A percentile compares a stretch with the other conserved stretches of the same genome.
These are phyloP conservation scores for Drosophila antonietae DNA, from an alignment of 2,888 invertebrate genomes.

Conservation along the genomic window DNA sequence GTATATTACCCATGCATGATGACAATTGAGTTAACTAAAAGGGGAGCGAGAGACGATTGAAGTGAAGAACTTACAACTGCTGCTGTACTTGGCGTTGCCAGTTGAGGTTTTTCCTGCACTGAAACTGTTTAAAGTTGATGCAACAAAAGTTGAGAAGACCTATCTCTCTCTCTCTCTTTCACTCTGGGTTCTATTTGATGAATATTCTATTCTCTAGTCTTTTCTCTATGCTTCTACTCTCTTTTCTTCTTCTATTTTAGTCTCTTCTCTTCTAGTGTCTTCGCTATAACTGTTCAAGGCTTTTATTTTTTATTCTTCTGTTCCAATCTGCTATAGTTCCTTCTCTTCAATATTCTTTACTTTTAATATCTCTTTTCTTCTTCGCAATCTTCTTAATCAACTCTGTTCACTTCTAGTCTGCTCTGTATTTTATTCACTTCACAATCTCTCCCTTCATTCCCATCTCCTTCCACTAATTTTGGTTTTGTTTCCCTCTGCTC, in stretches of 20 bases:
- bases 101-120: constrained; percentile 9
- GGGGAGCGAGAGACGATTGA: neutral
- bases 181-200: neutral
- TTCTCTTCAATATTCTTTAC: neutral
- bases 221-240: too few relatives aligned
- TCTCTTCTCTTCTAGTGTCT: neutral
- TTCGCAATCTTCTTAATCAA: neutral
- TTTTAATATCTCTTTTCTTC: neutral
- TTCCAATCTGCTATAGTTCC: neutral
- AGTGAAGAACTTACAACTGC: constrained; percentile 34
- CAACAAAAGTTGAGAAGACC: neutral
- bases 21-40: constrained; percentile 54
- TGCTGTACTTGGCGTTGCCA: constrained; percentile 31
- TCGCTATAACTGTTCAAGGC: too few relatives aligned
- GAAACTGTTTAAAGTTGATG: constrained; percentile 31
- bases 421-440: neutral
- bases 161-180: neutral
- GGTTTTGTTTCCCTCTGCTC: neutral
- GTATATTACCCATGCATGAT: constrained; percentile 48
- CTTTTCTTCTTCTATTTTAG: too few relatives aligned
- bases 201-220: neutral
- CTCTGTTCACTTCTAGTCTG: neutral
- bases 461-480: too few relatives aligned
- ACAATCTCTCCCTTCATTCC: neutral
- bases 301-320: neutral